Evolutionary conservation across 2,797 vertebrate genomes (phyloP), one percentile per base, ranked within the genome.

Genomic region (Muscicapa comitata): DNA sequence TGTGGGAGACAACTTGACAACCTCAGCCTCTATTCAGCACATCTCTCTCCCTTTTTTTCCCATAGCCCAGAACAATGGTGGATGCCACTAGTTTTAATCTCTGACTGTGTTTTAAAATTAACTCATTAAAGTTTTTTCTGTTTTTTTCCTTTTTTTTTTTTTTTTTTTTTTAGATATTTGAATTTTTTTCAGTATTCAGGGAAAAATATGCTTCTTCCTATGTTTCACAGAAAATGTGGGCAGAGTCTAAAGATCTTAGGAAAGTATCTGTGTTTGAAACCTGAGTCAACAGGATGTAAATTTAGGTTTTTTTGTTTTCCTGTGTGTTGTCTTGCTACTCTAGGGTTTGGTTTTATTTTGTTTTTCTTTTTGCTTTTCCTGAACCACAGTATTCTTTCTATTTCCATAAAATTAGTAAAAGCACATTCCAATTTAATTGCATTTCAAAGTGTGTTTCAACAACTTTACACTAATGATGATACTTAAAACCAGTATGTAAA

Each of bases 391-490:
- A 33, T 43, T 79, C 17, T 4, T 70, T 33, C 28, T 58, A 38
- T 43, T 86, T 13, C 25, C 57, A 63, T 12, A 53, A 70, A 48
- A 10, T 37, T 18, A 85, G 17, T 47, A 79, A 89, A 83, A 87
- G 12, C 10, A 43, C 17, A 77, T 65, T 9, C 6, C 21, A 55
- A 3, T 45, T 42, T 59, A 82, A 88, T 3, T 57, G 15, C 14
- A 23, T 91, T 93, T 91, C 68, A 71, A 59, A 48, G 11, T 53
- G 38, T 40, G 10, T 81, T 87, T 65, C 58, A 74, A 84, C 45
- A 75, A 57, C 58, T 76, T 82, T 38, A 42, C 10, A 51, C 1
- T 18, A 48, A 11, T 40, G 3, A 57, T 48, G 4, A 57, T 48
- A 59, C 40, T 70, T 87, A 85, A 85, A 89, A 6, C 11, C 23